Evolutionary conservation across 2,797 vertebrate species (phyloP).

Genomic region (Pseudomugil tenellus): DNA sequence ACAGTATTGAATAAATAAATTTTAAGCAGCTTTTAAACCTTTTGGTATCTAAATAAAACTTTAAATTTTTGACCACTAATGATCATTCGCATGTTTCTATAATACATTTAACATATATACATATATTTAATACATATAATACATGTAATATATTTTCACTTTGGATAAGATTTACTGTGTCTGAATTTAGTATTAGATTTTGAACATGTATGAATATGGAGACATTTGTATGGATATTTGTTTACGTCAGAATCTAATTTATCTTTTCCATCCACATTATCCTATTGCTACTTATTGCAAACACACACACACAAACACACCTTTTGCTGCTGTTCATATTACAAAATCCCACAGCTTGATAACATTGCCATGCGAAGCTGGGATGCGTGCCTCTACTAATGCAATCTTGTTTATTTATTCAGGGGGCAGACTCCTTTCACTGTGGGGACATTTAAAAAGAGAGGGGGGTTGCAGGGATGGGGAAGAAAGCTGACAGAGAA

Average conservation of each 20-base stretch:
- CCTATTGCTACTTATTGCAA: slow-evolving; percentile 6
- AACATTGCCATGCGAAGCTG: slow-evolving; percentile 61
- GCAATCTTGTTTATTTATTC: slow-evolving; percentile 63
- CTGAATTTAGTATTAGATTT: too few species aligned
- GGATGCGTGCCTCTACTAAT: slow-evolving; percentile 52
- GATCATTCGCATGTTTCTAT: background rate
- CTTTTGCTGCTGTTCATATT: slow-evolving; percentile 55
- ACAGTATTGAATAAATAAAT: background rate
- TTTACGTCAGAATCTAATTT: slow-evolving; percentile 3
- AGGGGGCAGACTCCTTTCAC: slow-evolving; percentile 35
- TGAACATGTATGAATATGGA: too few species aligned
- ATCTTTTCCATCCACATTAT: slow-evolving; percentile 19
- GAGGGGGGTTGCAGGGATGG: slow-evolving; percentile 17
- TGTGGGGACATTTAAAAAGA: slow-evolving; percentile 33
- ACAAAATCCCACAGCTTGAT: slow-evolving; percentile 59
- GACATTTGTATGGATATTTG: slow-evolving; percentile 1
- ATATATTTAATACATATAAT: too few species aligned
- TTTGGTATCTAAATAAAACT: background rate
- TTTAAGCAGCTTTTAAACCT: background rate
- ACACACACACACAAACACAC: slow-evolving; percentile 1
- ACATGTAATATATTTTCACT: too few species aligned
- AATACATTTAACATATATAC: too few species aligned
- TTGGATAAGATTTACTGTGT: too few species aligned
- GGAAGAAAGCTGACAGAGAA: slow-evolving; percentile 42
- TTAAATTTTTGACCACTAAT: too few species aligned